Percentiles rank a stretch among this genome's conserved stretches.
Evolutionary conservation across 1,140 invertebrate genomes (phyloP).

Genomic region (Saccostrea echinata): DNA sequence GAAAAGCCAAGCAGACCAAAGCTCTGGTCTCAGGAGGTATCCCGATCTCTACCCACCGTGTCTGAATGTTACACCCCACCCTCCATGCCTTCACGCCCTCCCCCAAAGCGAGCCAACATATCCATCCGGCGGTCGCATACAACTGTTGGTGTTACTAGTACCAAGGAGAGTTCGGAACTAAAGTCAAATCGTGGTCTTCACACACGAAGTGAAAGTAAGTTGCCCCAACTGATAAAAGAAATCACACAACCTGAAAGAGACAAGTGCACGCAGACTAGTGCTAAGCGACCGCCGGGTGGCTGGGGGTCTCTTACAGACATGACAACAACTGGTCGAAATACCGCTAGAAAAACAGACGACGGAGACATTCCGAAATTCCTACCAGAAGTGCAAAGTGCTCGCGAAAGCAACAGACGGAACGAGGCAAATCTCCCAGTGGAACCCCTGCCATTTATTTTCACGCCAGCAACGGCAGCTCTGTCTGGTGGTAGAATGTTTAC

Average conservation of each 20-base stretch:
- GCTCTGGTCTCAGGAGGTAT: constrained; percentile 47
- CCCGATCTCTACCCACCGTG: constrained; percentile 40
- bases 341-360: not conserved
- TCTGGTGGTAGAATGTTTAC: no score
- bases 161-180: not conserved
- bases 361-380: constrained; percentile 33
- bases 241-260: not conserved
- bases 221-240: constrained; percentile 16
- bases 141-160: constrained; percentile 10
- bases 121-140: constrained; percentile 22
- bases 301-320: constrained; percentile 3
- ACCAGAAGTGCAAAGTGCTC: constrained; percentile 26
- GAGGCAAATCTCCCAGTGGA: constrained; percentile 26
- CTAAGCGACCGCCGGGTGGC: constrained; percentile 16
- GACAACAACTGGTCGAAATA: not conserved
- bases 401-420: constrained; percentile 12
- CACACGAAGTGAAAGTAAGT: not conserved
- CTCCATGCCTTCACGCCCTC: not conserved
- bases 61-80: constrained; percentile 36
- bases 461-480: not conserved
- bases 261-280: constrained; percentile 40
- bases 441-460: constrained; percentile 23
- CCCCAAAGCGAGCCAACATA: not conserved
- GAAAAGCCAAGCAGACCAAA: constrained; percentile 38
- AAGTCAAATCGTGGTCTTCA: not conserved